phyloP scores from a whole-genome alignment of 2,888 invertebrate species.

The Uloborus plumipes region DNA sequence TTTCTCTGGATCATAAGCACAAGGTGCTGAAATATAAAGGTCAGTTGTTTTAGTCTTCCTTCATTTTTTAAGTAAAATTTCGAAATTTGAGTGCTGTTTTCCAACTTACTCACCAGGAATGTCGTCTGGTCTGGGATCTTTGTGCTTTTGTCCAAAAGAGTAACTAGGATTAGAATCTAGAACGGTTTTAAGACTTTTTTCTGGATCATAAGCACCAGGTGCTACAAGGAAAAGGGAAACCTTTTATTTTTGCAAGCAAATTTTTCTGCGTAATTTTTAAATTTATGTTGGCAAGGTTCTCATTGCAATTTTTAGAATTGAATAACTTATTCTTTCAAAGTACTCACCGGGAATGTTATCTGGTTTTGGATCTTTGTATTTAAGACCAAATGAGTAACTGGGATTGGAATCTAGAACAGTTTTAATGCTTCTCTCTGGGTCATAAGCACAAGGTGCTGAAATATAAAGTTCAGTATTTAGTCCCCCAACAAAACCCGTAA shows the following conservation, averaged over 20 bases:
- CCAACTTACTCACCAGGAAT: slow-evolving; percentile 44
- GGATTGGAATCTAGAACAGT: slow-evolving; percentile 75
- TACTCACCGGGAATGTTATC: slow-evolving; percentile 66
- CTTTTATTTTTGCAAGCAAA: too few species aligned
- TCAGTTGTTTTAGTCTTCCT: too few species aligned
- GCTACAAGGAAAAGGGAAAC: slow-evolving; percentile 75
- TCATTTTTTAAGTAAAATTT: neutral
- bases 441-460: slow-evolving; percentile 88
- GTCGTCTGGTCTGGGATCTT: slow-evolving; percentile 65
- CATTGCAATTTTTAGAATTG: too few species aligned
- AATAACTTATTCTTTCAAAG: too few species aligned
- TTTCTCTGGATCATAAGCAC: slow-evolving; percentile 85
- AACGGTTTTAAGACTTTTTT: slow-evolving; percentile 76
- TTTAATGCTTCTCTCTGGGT: slow-evolving; percentile 79
- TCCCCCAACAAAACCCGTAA: too few species aligned
- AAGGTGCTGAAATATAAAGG: slow-evolving; percentile 79
- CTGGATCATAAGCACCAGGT: slow-evolving; percentile 87
- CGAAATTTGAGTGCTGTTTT: too few species aligned
- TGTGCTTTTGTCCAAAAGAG: slow-evolving; percentile 79
- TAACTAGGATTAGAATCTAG: slow-evolving; percentile 78
- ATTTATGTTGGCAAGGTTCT: too few species aligned
- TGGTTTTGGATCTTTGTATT: slow-evolving; percentile 69
- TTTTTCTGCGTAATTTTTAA: too few species aligned
- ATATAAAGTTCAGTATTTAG: slow-evolving; percentile 70
- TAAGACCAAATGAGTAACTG: slow-evolving; percentile 81